These are phyloP conservation scores for Oscheius sp. DNA, from an alignment of 2,888 invertebrate genomes.

Conservation along the genomic window DNA sequence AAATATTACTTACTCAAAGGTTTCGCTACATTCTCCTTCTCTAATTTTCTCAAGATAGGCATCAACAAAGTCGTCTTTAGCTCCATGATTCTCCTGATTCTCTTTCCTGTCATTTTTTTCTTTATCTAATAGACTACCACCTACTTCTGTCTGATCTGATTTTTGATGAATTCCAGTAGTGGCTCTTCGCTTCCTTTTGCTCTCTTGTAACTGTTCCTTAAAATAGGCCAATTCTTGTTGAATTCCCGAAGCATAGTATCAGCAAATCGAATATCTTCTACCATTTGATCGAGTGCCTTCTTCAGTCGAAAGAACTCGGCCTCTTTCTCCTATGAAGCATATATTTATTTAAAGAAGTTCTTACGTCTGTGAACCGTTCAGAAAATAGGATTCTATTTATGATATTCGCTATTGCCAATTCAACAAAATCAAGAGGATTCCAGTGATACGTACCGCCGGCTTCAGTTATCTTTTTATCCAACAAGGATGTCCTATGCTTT, in stretches of 20 bases:
- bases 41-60: slow-evolving; percentile 5
- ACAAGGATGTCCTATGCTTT: neutral
- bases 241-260: neutral
- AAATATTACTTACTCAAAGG: neutral
- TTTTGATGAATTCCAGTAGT: neutral
- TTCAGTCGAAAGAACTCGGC: slow-evolving; percentile 13
- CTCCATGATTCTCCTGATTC: neutral
- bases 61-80: slow-evolving; percentile 14
- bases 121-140: neutral
- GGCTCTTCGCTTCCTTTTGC: neutral
- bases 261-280: neutral
- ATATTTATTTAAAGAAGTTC: neutral
- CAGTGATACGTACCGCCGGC: neutral
- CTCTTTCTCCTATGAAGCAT: slow-evolving; percentile 2
- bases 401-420: slow-evolving; percentile 21
- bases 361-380: slow-evolving; percentile 23
- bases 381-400: slow-evolving; percentile 22
- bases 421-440: neutral
- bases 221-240: slow-evolving; percentile 3
- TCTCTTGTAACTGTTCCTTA: neutral
- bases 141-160: slow-evolving; percentile 8
- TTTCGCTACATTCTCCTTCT: neutral
- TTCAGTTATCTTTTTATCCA: neutral
- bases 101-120: neutral
- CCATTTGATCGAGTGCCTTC: neutral